Evolutionary conservation across 2,888 invertebrate species (phyloP).

Genomic region (Harpalus rufipes): DNA sequence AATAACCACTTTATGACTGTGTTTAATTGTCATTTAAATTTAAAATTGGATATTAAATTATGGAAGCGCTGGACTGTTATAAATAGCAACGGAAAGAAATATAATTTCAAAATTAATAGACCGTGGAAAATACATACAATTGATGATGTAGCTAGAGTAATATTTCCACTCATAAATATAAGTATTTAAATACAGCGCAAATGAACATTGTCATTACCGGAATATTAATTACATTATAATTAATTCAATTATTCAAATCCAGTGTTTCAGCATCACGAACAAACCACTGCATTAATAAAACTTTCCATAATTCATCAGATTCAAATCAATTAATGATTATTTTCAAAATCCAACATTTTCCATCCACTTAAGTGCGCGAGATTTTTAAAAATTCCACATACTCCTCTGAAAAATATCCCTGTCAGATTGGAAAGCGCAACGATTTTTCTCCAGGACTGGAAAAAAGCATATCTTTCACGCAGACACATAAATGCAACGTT

Average conservation of each 20-base stretch:
- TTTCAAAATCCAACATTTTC: background rate
- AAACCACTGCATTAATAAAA: slow-evolving; percentile 7
- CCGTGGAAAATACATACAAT: background rate
- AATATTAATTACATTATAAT: slow-evolving; percentile 43
- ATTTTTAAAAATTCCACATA: slow-evolving; percentile 57
- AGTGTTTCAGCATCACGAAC: background rate
- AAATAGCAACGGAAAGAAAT: background rate
- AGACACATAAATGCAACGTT: slow-evolving; percentile 59
- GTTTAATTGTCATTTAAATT: background rate
- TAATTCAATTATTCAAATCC: slow-evolving; percentile 37
- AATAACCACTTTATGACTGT: too few species aligned
- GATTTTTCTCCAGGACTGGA: slow-evolving; percentile 58
- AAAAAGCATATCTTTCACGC: slow-evolving; percentile 60
- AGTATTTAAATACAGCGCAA: slow-evolving; percentile 30
- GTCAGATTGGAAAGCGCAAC: slow-evolving; percentile 64
- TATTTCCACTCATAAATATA: slow-evolving; percentile 20
- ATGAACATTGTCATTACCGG: slow-evolving; percentile 29
- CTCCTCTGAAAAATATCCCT: slow-evolving; percentile 58
- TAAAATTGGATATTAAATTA: background rate
- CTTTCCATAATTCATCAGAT: background rate
- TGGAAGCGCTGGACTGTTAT: background rate
- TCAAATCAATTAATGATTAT: background rate
- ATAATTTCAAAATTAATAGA: slow-evolving; percentile 13
- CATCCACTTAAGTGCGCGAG: background rate
- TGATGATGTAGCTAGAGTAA: background rate